Conservation (phyloP, 2,113 vertebrate species). For the Enhydra lutris region DNA sequence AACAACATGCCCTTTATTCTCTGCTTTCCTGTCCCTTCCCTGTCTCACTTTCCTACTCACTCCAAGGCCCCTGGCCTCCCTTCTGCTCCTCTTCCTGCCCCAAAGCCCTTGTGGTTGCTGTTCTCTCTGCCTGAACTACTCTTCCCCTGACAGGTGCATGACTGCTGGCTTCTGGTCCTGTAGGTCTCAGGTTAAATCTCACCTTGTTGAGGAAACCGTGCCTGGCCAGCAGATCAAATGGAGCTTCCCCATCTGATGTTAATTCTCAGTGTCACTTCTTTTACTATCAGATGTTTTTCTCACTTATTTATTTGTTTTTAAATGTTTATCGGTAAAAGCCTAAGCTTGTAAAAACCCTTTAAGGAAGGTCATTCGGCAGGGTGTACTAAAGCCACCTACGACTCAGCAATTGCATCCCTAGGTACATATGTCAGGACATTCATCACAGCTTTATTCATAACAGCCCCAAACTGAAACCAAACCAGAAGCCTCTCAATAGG, state of each 20-base stretch:
- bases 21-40: not conserved
- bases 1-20: not conserved
- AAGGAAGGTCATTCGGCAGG: not conserved
- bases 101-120: not conserved
- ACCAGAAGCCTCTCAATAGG: not conserved
- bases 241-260: not conserved
- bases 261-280: not conserved
- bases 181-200: not conserved
- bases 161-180: not conserved
- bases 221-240: not conserved
- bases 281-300: not conserved
- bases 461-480: not conserved
- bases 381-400: not conserved
- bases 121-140: not conserved
- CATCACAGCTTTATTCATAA: slow-evolving; percentile 13
- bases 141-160: not conserved
- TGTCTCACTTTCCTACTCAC: not conserved
- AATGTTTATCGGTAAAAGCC: not conserved
- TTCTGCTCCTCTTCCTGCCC: not conserved
- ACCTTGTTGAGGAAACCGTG: not conserved
- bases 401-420: not conserved
- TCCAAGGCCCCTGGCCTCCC: not conserved
- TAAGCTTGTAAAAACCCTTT: not conserved
- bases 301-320: not conserved
- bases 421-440: slow-evolving; percentile 4